phyloP scores from a whole-genome alignment of 1,140 invertebrate genomes.

The Psix sp. region DNA sequence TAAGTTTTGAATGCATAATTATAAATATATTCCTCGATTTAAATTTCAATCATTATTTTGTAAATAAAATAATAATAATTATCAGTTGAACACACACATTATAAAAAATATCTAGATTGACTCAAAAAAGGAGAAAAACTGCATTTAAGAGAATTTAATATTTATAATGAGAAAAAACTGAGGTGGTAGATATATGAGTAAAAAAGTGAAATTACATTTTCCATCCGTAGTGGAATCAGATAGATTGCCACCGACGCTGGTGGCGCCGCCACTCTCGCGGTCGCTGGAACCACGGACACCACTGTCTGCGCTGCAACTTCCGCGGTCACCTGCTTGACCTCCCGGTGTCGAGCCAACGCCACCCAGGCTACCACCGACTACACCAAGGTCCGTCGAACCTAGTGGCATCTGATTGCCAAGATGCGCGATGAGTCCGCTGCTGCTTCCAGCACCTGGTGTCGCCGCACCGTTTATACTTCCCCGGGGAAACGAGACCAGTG shows the following conservation, averaged over 20 bases:
- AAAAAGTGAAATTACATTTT: slow-evolving; percentile 63
- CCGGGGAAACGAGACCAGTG: slow-evolving; percentile 72
- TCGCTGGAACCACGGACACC: slow-evolving; percentile 90
- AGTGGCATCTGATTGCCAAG: slow-evolving; percentile 68
- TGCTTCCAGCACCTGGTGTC: slow-evolving; percentile 78
- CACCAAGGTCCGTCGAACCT: slow-evolving; percentile 68
- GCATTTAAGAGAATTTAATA: too few species aligned
- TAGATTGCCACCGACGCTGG: slow-evolving; percentile 84
- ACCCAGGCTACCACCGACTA: slow-evolving; percentile 57
- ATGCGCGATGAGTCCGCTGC: slow-evolving; percentile 75
- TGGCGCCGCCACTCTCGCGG: slow-evolving; percentile 84
- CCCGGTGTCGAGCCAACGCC: slow-evolving; percentile 74
- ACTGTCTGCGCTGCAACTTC: slow-evolving; percentile 91
- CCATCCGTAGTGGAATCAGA: slow-evolving; percentile 88
- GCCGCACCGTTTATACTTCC: slow-evolving; percentile 78
- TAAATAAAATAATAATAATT: too few species aligned
- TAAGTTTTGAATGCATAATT: too few species aligned
- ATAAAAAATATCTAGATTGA: too few species aligned
- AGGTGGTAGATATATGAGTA: slow-evolving; percentile 2
- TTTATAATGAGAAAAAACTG: neutral
- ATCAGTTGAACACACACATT: too few species aligned
- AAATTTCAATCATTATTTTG: too few species aligned
- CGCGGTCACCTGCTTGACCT: slow-evolving; percentile 82
- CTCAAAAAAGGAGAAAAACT: too few species aligned
- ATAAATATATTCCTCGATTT: too few species aligned